These are phyloP conservation scores for Rhorus exstirpatorius DNA, from an alignment of 2,888 invertebrate species.

Conservation along the genomic window DNA sequence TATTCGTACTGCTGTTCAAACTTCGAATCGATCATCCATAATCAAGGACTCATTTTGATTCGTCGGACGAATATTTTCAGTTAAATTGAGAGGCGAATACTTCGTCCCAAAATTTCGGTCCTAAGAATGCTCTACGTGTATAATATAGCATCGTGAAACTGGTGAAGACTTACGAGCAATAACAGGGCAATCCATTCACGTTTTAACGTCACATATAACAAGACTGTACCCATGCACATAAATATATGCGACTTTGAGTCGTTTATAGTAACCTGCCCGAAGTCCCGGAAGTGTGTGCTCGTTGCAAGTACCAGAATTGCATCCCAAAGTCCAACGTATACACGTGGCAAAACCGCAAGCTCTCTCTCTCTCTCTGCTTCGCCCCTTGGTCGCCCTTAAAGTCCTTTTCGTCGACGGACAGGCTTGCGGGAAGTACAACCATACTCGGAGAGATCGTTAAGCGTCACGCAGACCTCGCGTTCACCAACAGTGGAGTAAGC, in stretches of 20 bases:
- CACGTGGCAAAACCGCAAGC: constrained; percentile 19
- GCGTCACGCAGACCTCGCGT: constrained; percentile 74
- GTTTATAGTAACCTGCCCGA: constrained; percentile 3
- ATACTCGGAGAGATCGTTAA: constrained; percentile 76
- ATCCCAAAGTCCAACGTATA: constrained; percentile 30
- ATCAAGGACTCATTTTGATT: no score
- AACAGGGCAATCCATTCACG: no score
- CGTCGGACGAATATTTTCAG: no score
- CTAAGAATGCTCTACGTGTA: neutral
- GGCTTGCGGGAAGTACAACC: constrained; percentile 38
- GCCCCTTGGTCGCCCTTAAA: constrained; percentile 3
- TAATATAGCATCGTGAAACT: neutral
- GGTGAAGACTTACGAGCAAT: no score
- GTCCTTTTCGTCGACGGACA: constrained; percentile 30
- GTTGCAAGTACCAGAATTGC: constrained; percentile 20
- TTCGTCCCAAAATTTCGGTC: no score
- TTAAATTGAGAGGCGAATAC: no score
- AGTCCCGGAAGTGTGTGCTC: neutral
- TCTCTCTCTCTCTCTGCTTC: constrained; percentile 1
- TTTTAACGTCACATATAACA: neutral
- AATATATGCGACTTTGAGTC: neutral
- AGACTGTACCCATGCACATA: neutral
- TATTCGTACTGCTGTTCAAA: no score
- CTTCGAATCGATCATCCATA: no score
- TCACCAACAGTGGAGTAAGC: constrained; percentile 21